Evolutionary conservation across 2,888 invertebrate genomes (phyloP), one percentile per base, ranked within the genome.

Genomic region (Xiphydria camelus): DNA sequence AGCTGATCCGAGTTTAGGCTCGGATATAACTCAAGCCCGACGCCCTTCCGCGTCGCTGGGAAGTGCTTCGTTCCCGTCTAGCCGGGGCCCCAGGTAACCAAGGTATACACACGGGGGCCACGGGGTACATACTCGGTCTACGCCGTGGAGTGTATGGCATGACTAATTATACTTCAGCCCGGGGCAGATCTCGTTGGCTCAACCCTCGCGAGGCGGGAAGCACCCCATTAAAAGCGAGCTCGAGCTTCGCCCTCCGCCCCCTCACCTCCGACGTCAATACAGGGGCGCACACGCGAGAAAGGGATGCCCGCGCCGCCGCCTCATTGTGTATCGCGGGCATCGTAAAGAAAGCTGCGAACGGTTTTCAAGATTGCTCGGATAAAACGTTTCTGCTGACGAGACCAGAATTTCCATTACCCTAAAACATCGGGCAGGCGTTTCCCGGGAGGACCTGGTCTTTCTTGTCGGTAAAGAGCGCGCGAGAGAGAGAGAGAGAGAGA

Each of bases 121-220:
- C n/a, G 22, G 25, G 47, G 41, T 35, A 50, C 37, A 49, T 59
- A 41, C 61, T 62, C 54, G 49, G 55, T 59, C 57, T 55, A 54
- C 52, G 61, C 53, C 54, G 51, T 41, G 46, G 52, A 57, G 53
- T 62, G 51, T 59, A 59, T 52, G 54, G 53, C 61, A 61, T 55
- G 67, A 65, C 67, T 66, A 66, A 66, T 66, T 67, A 67, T 64
- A 62, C 62, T 59, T 55, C 34, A 55, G 62, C 67, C 61, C 45
- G 61, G 53, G 67, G 67, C 60, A 37, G 42, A 56, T 65, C 64
- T 62, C 61, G 55, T 57, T 57, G 58, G 51, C 40, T 41, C 47
- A 52, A 47, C 52, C 49, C 60, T 62, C 47, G 41, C 60, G 61
- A 57, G 60, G 51, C 57, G 57, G 62, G 49, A 61, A 63, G 66